A percentile compares a stretch with the other conserved stretches of the same genome.
phyloP scores from a whole-genome alignment of 2,797 vertebrate genomes.

The Pteronotus mesoamericanus region DNA sequence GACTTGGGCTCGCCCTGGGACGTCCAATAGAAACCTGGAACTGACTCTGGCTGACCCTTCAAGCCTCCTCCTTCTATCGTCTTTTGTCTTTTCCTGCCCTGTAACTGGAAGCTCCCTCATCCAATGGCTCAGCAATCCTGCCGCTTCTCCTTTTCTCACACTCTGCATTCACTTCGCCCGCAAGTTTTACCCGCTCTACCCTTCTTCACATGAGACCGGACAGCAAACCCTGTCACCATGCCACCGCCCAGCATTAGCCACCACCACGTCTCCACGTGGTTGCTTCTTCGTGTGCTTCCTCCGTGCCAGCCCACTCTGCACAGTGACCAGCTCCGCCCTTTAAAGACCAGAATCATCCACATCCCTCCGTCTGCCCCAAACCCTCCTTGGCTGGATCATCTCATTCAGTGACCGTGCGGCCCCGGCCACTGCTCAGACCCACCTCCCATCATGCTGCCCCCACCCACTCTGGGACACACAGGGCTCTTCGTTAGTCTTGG shows the following conservation, averaged over 20 bases:
- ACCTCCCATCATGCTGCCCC: accelerated
- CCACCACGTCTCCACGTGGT: accelerated
- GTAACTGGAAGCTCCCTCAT: not conserved
- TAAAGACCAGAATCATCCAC: not conserved
- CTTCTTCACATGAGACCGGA: accelerated
- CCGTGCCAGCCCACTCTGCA: not conserved
- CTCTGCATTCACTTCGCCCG: not conserved
- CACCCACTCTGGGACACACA: accelerated
- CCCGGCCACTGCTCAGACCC: not conserved
- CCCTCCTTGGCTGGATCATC: not conserved
- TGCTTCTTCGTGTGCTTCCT: accelerated
- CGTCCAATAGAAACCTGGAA: accelerated
- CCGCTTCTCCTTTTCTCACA: not conserved
- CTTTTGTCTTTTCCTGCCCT: not conserved
- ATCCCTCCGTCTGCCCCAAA: not conserved
- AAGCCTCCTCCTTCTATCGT: not conserved
- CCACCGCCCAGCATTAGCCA: accelerated
- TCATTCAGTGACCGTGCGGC: accelerated
- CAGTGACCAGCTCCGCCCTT: not conserved
- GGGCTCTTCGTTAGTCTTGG: not conserved
- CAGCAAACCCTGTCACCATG: not conserved
- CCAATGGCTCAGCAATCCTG: accelerated
- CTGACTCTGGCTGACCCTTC: accelerated
- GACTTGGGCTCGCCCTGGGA: accelerated
- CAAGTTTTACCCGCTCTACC: too few relatives aligned